phyloP scores from a whole-genome alignment of 1,140 invertebrate genomes.

The Macrostomum lignano region DNA sequence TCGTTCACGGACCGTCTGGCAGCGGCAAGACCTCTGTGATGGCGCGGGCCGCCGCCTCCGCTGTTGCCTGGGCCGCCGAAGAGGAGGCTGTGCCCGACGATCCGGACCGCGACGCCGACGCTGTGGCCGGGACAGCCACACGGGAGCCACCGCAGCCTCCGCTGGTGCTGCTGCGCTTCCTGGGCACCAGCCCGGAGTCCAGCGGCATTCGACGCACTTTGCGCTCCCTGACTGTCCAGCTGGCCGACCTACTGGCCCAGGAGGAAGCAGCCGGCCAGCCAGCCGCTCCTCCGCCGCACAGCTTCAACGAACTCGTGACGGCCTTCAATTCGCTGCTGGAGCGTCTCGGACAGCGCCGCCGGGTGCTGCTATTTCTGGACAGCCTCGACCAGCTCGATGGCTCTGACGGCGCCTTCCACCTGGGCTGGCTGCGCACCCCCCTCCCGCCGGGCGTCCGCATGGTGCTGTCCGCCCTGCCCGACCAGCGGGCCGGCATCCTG shows the following conservation, averaged over 20 bases:
- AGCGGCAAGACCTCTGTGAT: slow-evolving; percentile 18
- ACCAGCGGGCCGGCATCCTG: slow-evolving; percentile 19
- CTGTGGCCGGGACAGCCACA: slow-evolving; percentile 1
- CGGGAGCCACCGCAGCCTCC: slow-evolving; percentile 31
- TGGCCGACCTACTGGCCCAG: slow-evolving; percentile 8
- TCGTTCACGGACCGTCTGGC: slow-evolving; percentile 14
- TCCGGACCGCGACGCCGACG: too few relatives aligned
- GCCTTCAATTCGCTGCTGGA: slow-evolving; percentile 68
- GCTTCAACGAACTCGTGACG: too few relatives aligned
- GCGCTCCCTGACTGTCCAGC: too few relatives aligned
- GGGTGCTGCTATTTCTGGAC: slow-evolving; percentile 40
- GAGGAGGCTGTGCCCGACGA: too few relatives aligned
- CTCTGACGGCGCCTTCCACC: slow-evolving; percentile 63
- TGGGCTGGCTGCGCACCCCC: slow-evolving; percentile 73
- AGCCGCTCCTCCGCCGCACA: slow-evolving; percentile 63
- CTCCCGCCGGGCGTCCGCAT: slow-evolving; percentile 67
- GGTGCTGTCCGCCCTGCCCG: slow-evolving; percentile 35
- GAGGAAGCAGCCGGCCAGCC: slow-evolving; percentile 58
- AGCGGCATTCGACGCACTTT: slow-evolving; percentile 10
- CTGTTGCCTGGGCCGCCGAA: too few relatives aligned
- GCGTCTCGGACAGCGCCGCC: slow-evolving; percentile 76
- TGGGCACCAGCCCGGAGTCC: slow-evolving; percentile 82
- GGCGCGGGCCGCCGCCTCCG: slow-evolving; percentile 13
- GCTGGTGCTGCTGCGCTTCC: slow-evolving; percentile 58
- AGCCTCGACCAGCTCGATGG: slow-evolving; percentile 69